phyloP scores from a whole-genome alignment of 1,140 invertebrate species.

The Prorops nasuta region DNA sequence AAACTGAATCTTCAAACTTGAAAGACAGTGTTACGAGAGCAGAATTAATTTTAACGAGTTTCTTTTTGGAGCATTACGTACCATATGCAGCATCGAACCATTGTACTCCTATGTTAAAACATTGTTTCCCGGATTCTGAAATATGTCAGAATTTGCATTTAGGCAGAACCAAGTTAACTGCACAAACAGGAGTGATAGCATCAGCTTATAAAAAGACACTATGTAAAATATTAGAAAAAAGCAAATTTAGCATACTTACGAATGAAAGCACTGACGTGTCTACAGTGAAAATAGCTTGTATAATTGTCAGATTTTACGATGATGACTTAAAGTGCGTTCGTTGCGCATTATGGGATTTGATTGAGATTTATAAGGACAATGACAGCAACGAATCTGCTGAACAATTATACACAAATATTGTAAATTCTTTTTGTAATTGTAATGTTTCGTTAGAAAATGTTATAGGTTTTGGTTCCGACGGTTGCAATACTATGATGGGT shows the following conservation, averaged over 20 bases:
- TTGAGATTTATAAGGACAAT: constrained; percentile 29
- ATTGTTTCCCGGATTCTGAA: constrained; percentile 18
- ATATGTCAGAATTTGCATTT: constrained; percentile 10
- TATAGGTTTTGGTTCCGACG: constrained; percentile 47
- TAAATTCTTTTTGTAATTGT: constrained; percentile 26
- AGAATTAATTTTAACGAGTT: too few species aligned
- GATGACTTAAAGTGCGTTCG: constrained; percentile 21
- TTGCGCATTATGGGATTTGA: constrained; percentile 37
- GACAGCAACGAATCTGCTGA: constrained; percentile 30
- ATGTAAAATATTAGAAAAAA: background rate
- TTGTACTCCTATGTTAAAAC: constrained; percentile 6
- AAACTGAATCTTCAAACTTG: too few species aligned
- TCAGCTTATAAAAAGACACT: constrained; percentile 13
- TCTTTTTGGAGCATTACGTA: too few species aligned
- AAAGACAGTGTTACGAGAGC: too few species aligned
- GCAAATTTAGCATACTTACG: constrained; percentile 23
- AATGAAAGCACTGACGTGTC: constrained; percentile 26
- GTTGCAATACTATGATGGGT: constrained; percentile 44
- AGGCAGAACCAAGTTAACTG: constrained; percentile 12
- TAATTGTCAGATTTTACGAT: constrained; percentile 32
- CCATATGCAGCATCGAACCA: too few species aligned
- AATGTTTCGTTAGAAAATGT: constrained; percentile 35
- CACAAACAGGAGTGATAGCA: constrained; percentile 27
- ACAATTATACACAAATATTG: constrained; percentile 29
- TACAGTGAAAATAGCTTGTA: constrained; percentile 13